A percentile compares a stretch with the other conserved stretches of the same genome.
Evolutionary conservation across 2,888 invertebrate species (phyloP).

Genomic region (Coelopa pilipes): DNA sequence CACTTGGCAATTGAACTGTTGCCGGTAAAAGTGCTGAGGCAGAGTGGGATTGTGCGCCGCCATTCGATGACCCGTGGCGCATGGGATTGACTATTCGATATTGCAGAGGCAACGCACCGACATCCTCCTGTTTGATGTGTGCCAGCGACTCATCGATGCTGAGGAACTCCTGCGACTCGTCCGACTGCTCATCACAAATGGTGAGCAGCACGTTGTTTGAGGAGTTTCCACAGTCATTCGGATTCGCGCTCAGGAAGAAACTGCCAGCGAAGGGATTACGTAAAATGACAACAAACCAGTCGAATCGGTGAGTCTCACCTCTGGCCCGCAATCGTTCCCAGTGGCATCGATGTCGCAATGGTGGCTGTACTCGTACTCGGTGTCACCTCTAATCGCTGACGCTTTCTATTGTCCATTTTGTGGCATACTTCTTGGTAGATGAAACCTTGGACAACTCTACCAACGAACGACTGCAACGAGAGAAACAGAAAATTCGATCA

Average conservation of each 20-base stretch:
- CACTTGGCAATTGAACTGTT: conserved; percentile 56
- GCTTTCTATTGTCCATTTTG: conserved; percentile 46
- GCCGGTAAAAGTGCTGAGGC: conserved; percentile 50
- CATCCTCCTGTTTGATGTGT: conserved; percentile 55
- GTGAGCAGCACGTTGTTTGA: conserved; percentile 51
- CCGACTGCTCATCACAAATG: conserved; percentile 55
- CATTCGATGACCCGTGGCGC: conserved; percentile 33
- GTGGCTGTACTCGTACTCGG: conserved; percentile 41
- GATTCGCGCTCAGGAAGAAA: conserved; percentile 44
- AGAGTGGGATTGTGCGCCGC: conserved; percentile 17
- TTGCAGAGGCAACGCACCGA: conserved; percentile 38
- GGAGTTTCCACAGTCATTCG: conserved; percentile 31
- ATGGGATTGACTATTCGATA: conserved; percentile 46
- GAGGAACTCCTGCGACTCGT: conserved; percentile 58
- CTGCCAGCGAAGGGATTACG: conserved; percentile 39
- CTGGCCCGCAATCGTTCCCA: conserved; percentile 41
- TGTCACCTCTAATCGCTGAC: conserved; percentile 44
- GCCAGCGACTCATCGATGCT: conserved; percentile 50
- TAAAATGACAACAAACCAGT: conserved; percentile 23
- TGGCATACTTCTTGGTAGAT: conserved; percentile 10
- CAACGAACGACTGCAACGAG: conserved; percentile 1
- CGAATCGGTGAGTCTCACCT: conserved; percentile 38
- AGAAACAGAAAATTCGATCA: neutral
- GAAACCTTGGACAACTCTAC: neutral
- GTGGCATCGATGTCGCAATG: conserved; percentile 37